These are phyloP conservation scores for Scaptomyza hsui DNA, from an alignment of 1,140 invertebrate species.

Conservation along the genomic window DNA sequence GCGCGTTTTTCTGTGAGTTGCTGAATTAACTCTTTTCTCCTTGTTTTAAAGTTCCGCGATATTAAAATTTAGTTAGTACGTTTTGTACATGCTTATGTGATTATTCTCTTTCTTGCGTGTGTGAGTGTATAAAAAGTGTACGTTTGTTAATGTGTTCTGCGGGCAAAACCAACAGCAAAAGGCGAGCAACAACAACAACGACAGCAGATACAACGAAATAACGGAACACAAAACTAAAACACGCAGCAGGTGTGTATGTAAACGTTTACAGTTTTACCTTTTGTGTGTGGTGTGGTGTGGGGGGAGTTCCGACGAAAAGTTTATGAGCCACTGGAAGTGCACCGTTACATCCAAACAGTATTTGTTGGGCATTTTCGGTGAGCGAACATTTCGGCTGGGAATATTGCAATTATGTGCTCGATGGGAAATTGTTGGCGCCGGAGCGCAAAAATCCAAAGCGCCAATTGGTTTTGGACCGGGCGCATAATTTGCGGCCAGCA, in stretches of 20 bases:
- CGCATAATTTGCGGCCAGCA: constrained; percentile 26
- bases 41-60: no score
- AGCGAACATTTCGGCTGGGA: constrained; percentile 5
- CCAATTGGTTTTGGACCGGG: constrained; percentile 3
- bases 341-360: constrained; percentile 1
- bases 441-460: not conserved
- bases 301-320: constrained; percentile 2
- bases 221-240: constrained; percentile 33
- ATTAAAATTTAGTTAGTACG: no score
- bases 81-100: no score
- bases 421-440: constrained; percentile 20
- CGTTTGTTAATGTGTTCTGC: not conserved
- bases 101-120: not conserved
- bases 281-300: constrained; percentile 2
- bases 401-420: constrained; percentile 15
- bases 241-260: constrained; percentile 36
- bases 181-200: constrained; percentile 9
- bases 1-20: no score
- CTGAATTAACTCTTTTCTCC: no score
- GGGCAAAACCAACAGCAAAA: not conserved
- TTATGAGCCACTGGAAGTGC: constrained; percentile 10
- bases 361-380: not conserved
- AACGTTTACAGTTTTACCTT: constrained; percentile 22
- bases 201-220: constrained; percentile 29
- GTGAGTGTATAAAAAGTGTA: not conserved